Conservation (phyloP, 2,888 invertebrate genomes). For the Mystacides longicornis region DNA sequence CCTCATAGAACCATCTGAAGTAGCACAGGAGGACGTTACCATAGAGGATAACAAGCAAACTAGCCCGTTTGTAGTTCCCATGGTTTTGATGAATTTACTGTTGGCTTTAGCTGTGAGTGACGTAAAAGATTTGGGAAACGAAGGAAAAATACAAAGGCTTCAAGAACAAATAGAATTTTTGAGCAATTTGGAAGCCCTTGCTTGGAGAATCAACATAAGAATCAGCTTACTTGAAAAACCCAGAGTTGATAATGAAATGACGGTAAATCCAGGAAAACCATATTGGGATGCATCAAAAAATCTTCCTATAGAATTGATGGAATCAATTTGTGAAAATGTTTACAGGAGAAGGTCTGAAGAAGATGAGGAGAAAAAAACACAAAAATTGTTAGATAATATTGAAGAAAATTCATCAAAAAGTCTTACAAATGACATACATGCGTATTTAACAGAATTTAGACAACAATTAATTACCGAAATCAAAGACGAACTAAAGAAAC, state of each 20-base stretch:
- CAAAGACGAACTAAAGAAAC: conserved; percentile 1
- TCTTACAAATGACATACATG: neutral
- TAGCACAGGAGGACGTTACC: conserved; percentile 37
- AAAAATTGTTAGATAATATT: conserved; percentile 1
- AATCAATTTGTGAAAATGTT: conserved; percentile 12
- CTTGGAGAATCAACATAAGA: neutral
- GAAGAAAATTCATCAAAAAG: conserved; percentile 2
- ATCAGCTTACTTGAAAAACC: conserved; percentile 2
- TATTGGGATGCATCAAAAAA: conserved; percentile 14
- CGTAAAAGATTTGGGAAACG: conserved; percentile 48
- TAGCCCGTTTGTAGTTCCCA: conserved; percentile 46
- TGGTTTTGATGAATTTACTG: conserved; percentile 53
- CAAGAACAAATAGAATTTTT: conserved; percentile 42
- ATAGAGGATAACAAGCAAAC: conserved; percentile 25
- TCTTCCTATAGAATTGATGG: conserved; percentile 10
- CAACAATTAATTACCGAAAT: conserved; percentile 7
- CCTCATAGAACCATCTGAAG: conserved; percentile 38
- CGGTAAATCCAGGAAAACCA: conserved; percentile 19
- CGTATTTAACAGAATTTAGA: neutral
- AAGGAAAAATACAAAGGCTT: conserved; percentile 48
- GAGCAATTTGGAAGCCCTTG: conserved; percentile 11
- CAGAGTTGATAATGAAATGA: conserved; percentile 11
- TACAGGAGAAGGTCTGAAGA: conserved; percentile 7
- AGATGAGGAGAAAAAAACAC: conserved; percentile 4
- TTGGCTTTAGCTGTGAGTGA: conserved; percentile 55